These are phyloP conservation scores for Eira barbara DNA, from an alignment of 2,113 vertebrate genomes.

Conservation along the genomic window DNA sequence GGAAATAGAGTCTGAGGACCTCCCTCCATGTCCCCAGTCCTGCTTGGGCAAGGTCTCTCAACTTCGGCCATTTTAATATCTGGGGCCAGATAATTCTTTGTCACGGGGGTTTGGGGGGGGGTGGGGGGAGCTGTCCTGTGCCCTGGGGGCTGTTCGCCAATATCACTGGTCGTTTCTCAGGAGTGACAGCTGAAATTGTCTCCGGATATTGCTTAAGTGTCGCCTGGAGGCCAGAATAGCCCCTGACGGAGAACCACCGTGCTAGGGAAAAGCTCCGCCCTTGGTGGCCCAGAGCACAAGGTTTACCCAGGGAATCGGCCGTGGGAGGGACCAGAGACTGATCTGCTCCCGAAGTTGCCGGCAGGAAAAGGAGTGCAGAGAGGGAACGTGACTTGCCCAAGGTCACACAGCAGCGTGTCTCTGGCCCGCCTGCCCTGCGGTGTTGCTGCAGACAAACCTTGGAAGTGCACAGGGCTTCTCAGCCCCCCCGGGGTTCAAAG, in stretches of 20 bases:
- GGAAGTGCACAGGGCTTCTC: neutral
- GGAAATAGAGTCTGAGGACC: neutral
- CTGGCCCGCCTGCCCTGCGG: neutral
- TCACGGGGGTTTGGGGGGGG: neutral
- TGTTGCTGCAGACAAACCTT: neutral
- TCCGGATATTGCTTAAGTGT: neutral
- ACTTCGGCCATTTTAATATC: neutral
- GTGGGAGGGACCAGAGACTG: neutral
- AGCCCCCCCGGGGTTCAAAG: rapidly evolving
- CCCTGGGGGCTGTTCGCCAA: neutral
- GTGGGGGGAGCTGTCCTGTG: neutral
- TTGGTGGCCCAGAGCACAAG: neutral
- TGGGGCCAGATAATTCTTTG: neutral
- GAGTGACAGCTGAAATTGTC: neutral
- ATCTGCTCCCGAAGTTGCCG: neutral
- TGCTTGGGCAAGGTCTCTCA: neutral
- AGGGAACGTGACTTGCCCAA: neutral
- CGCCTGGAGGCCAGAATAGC: neutral
- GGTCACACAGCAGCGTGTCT: neutral
- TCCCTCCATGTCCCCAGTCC: neutral
- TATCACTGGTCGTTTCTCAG: rapidly evolving
- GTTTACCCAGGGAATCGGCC: neutral
- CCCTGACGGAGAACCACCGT: neutral
- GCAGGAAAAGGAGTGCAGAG: neutral
- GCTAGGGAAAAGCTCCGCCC: neutral